Evolutionary conservation across 2,797 vertebrate genomes (phyloP).

Genomic region (Platalea minor): DNA sequence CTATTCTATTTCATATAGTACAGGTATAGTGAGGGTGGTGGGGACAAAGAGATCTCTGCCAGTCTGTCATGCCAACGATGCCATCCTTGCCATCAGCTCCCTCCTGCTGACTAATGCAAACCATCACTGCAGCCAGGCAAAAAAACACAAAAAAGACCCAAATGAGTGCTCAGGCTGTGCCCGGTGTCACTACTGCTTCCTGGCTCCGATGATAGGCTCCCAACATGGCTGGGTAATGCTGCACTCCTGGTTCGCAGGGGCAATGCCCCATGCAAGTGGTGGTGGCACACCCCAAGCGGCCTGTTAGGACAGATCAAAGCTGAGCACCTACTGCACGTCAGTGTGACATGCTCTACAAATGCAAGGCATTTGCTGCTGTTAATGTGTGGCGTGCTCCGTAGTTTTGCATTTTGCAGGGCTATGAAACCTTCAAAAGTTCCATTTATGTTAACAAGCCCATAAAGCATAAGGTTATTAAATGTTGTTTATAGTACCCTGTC

Average conservation of each 20-base stretch:
- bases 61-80: not conserved
- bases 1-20: not conserved
- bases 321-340: not conserved
- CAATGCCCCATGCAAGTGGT: fast-evolving
- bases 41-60: not conserved
- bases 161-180: not conserved
- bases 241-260: fast-evolving
- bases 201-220: not conserved
- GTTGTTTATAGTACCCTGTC: slow-evolving; percentile 26
- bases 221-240: not conserved
- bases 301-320: not conserved
- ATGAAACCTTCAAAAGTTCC: slow-evolving; percentile 32
- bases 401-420: not conserved
- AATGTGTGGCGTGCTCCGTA: not conserved
- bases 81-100: not conserved
- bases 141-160: not conserved
- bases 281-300: not conserved
- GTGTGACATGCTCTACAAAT: not conserved
- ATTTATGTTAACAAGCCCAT: slow-evolving; percentile 41
- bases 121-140: not conserved
- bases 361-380: not conserved
- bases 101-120: not conserved
- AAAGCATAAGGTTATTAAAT: slow-evolving; percentile 42
- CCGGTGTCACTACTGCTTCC: not conserved
- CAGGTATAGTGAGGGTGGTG: fast-evolving